Evolutionary conservation across 2,888 invertebrate species (phyloP).

Genomic region (Drosophila mercatorum): DNA sequence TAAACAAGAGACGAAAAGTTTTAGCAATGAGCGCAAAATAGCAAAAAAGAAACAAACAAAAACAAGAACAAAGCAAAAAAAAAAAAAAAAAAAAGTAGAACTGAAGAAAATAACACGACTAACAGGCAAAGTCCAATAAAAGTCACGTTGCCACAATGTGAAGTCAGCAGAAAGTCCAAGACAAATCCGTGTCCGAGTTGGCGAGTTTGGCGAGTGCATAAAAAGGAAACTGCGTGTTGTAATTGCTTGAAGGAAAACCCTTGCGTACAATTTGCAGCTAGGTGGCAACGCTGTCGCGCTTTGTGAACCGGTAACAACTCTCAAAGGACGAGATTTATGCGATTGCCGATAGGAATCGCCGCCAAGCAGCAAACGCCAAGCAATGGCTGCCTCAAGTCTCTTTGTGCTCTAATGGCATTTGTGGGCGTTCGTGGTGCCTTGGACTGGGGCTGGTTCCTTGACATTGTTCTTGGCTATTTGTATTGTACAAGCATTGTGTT

Average conservation of each 20-base stretch:
- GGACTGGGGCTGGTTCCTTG: not conserved
- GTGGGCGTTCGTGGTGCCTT: slow-evolving; percentile 30
- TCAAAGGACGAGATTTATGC: slow-evolving; percentile 80
- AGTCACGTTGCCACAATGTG: slow-evolving; percentile 73
- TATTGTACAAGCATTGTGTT: slow-evolving; percentile 45
- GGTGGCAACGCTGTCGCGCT: slow-evolving; percentile 67
- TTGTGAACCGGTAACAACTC: slow-evolving; percentile 75
- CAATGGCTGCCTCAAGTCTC: slow-evolving; percentile 34
- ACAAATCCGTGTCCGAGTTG: slow-evolving; percentile 33
- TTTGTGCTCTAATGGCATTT: slow-evolving; percentile 56
- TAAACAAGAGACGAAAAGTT: slow-evolving; percentile 78
- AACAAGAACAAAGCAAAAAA: not conserved
- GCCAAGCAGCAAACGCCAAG: slow-evolving; percentile 10
- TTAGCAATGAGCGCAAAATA: slow-evolving; percentile 59
- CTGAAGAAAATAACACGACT: slow-evolving; percentile 15
- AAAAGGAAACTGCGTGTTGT: slow-evolving; percentile 66
- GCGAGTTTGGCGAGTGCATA: slow-evolving; percentile 44
- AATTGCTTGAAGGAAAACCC: slow-evolving; percentile 74
- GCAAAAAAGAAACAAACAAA: slow-evolving; percentile 17
- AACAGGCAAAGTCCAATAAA: slow-evolving; percentile 72
- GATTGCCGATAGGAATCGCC: slow-evolving; percentile 71
- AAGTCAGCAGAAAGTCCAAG: slow-evolving; percentile 71
- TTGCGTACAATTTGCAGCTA: slow-evolving; percentile 76
- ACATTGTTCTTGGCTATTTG: slow-evolving; percentile 33
- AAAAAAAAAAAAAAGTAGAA: slow-evolving; percentile 16